Percentiles rank a stretch among this genome's conserved stretches.
phyloP scores from a whole-genome alignment of 53 echinoderm and acorn worm genomes.

The Apostichopus leukothele region DNA sequence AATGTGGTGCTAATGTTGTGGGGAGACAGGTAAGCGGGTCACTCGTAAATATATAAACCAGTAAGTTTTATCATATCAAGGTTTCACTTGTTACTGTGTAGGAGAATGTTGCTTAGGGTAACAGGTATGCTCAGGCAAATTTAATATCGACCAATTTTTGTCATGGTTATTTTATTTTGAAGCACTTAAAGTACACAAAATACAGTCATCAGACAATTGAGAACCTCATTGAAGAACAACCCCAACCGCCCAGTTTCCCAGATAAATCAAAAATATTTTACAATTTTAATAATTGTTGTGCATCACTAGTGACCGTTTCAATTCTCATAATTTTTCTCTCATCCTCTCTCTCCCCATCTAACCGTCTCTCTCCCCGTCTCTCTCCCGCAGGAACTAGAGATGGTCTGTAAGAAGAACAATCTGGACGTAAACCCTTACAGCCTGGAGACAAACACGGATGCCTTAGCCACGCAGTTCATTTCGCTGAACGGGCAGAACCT shows the following conservation, averaged over 20 bases:
- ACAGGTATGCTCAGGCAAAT: too few species aligned
- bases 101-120: background rate
- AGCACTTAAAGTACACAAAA: too few species aligned
- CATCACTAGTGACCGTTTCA: background rate
- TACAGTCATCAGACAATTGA: too few species aligned
- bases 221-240: too few species aligned
- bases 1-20: slow-evolving; percentile 70
- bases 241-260: too few species aligned
- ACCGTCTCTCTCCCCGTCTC: background rate
- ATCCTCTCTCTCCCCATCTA: background rate
- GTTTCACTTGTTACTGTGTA: too few species aligned
- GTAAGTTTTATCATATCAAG: slow-evolving; percentile 31
- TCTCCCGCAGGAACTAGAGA: slow-evolving; percentile 80
- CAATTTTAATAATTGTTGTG: too few species aligned
- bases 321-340: background rate
- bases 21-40: too few species aligned
- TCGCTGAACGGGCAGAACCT: slow-evolving; percentile 73
- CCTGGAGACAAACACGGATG: slow-evolving; percentile 85
- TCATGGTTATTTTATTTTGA: too few species aligned
- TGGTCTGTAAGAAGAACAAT: slow-evolving; percentile 83
- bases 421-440: slow-evolving; percentile 78
- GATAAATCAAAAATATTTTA: too few species aligned
- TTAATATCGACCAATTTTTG: too few species aligned
- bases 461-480: slow-evolving; percentile 84
- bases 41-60: too few species aligned